phyloP scores from a whole-genome alignment of 2,797 vertebrate species.

The Scomberomorus guttatus region DNA sequence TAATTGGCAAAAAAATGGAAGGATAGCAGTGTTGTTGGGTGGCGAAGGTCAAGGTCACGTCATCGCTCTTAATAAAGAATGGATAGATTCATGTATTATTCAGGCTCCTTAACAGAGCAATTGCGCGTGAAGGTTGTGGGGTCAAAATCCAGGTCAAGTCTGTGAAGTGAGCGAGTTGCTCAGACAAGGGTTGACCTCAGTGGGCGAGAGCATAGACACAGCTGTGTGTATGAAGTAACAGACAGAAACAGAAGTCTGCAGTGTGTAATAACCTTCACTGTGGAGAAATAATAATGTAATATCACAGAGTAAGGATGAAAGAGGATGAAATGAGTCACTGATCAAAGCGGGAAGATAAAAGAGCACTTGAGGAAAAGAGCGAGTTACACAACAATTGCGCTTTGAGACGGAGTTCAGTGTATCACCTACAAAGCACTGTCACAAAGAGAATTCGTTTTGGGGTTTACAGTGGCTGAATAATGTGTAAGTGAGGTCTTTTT shows the following conservation, averaged over 20 bases:
- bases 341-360: constrained; percentile 78
- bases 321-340: constrained; percentile 68
- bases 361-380: constrained; percentile 57
- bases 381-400: constrained; percentile 56
- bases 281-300: constrained; percentile 67
- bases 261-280: constrained; percentile 40
- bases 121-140: constrained; percentile 58
- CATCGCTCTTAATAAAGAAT: constrained; percentile 53
- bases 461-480: constrained; percentile 49
- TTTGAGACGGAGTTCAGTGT: constrained; percentile 62
- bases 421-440: constrained; percentile 60
- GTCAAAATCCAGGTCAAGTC: constrained; percentile 59
- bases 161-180: constrained; percentile 53
- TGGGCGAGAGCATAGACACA: constrained; percentile 51
- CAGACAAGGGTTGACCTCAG: constrained; percentile 46
- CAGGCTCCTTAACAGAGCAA: constrained; percentile 56
- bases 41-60: constrained; percentile 50
- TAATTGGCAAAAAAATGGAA: constrained; percentile 39
- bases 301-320: constrained; percentile 65
- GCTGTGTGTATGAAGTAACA: constrained; percentile 77
- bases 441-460: constrained; percentile 60
- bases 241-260: constrained; percentile 50
- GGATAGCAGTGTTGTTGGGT: not conserved
- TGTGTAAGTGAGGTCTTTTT: constrained; percentile 35
- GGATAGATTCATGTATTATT: constrained; percentile 73